Evolutionary conservation across 2,113 vertebrate species (phyloP).

Genomic region (Elachura formosa): DNA sequence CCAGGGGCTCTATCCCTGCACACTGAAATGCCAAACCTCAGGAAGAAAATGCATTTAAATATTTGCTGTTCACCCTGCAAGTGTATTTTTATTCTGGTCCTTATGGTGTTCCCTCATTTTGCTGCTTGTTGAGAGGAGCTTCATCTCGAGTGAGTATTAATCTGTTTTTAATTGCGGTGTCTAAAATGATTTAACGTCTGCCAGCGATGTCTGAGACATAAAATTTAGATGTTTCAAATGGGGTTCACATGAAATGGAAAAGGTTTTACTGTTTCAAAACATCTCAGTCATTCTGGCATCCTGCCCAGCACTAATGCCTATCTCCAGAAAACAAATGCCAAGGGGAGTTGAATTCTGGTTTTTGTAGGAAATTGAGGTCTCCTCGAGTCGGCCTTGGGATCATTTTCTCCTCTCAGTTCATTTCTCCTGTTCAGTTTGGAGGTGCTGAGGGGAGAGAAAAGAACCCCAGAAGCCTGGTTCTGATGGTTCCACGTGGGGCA

Average conservation of each 20-base stretch:
- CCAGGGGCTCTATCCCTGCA: neutral
- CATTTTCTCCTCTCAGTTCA: neutral
- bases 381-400: neutral
- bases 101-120: neutral
- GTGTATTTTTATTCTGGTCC: neutral
- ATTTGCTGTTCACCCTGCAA: neutral
- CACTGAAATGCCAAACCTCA: too few species aligned
- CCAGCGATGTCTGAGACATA: neutral
- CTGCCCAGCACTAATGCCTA: neutral
- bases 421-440: neutral
- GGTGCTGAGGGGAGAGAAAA: neutral
- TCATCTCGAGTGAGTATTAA: constrained; percentile 3
- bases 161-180: constrained; percentile 52
- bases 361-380: neutral
- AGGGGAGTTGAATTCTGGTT: neutral
- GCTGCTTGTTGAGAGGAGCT: neutral
- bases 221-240: neutral
- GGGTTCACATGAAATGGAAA: neutral
- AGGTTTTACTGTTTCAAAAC: neutral
- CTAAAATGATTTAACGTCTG: constrained; percentile 30
- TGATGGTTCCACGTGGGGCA: neutral
- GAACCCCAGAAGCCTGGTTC: neutral
- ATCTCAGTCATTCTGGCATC: neutral
- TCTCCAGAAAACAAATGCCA: constrained; percentile 22
- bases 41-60: neutral